Evolutionary conservation across 1,140 invertebrate species (phyloP).

Genomic region (Nephila pilipes): DNA sequence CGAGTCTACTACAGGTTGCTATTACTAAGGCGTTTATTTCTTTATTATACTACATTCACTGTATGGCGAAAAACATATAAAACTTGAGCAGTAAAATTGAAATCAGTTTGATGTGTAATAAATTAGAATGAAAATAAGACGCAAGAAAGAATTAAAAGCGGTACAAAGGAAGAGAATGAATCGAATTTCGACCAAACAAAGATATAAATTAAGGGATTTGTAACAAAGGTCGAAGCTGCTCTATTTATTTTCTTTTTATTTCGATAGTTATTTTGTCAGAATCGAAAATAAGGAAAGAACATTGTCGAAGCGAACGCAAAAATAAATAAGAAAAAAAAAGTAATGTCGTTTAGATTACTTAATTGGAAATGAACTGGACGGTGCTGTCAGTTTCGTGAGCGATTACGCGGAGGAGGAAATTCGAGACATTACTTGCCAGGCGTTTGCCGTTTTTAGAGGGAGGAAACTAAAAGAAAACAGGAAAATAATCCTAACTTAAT

Average conservation of each 20-base stretch:
- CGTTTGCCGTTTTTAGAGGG: too few species aligned
- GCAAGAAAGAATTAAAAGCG: background rate
- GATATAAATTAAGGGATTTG: background rate
- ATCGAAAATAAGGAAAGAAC: background rate
- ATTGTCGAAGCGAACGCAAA: background rate
- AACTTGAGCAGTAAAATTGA: background rate
- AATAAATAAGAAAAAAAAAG: background rate
- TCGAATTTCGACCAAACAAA: background rate
- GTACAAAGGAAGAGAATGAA: background rate
- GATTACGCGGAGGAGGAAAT: background rate
- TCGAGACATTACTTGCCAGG: background rate
- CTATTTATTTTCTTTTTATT: background rate
- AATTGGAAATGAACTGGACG: background rate
- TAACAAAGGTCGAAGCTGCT: background rate
- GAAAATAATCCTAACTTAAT: conserved; percentile 18
- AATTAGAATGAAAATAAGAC: background rate
- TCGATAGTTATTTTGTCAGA: background rate
- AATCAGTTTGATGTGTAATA: background rate
- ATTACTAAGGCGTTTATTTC: background rate
- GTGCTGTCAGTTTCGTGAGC: background rate
- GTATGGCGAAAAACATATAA: background rate
- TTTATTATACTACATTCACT: background rate
- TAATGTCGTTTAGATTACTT: background rate
- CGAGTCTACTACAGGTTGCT: background rate
- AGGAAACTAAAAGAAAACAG: background rate